Conservation (phyloP, 2,113 vertebrate genomes). For the Candoia aspera region DNA sequence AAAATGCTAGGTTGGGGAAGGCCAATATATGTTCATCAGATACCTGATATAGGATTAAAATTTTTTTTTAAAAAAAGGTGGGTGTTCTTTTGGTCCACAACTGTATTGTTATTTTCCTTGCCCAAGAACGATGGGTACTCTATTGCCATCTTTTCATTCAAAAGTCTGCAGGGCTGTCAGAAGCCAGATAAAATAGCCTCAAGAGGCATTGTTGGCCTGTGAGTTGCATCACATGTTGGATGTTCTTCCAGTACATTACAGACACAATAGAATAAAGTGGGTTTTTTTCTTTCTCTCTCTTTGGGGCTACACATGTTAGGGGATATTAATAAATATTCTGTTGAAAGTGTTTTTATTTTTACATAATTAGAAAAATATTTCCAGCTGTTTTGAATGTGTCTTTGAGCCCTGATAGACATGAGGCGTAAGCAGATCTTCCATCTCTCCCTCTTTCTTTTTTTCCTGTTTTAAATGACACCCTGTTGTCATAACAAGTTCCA, state of each 20-base stretch:
- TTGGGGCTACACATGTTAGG: conserved; percentile 58
- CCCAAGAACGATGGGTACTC: neutral
- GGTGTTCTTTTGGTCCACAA: neutral
- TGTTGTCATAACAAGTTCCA: conserved; percentile 73
- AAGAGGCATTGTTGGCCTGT: neutral
- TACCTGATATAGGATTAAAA: neutral
- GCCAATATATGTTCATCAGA: neutral
- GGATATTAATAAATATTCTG: conserved; percentile 68
- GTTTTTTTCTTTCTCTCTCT: neutral
- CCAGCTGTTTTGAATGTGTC: conserved; percentile 73
- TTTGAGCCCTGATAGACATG: conserved; percentile 71
- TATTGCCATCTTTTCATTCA: neutral
- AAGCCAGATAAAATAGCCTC: neutral
- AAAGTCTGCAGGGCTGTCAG: neutral
- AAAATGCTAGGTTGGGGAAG: neutral
- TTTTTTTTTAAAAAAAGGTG: neutral
- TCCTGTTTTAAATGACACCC: conserved; percentile 2
- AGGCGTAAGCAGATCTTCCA: conserved; percentile 60
- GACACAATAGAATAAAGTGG: neutral
- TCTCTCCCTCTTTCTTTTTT: conserved; percentile 10
- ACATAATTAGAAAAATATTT: conserved; percentile 75
- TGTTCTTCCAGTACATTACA: neutral
- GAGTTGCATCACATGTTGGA: neutral
- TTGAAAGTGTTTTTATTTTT: conserved; percentile 71
- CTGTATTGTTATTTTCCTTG: neutral